Evolutionary conservation across 2,797 vertebrate genomes (phyloP), one percentile per base, ranked within the genome.

Genomic region (Distichodus sexfasciatus): DNA sequence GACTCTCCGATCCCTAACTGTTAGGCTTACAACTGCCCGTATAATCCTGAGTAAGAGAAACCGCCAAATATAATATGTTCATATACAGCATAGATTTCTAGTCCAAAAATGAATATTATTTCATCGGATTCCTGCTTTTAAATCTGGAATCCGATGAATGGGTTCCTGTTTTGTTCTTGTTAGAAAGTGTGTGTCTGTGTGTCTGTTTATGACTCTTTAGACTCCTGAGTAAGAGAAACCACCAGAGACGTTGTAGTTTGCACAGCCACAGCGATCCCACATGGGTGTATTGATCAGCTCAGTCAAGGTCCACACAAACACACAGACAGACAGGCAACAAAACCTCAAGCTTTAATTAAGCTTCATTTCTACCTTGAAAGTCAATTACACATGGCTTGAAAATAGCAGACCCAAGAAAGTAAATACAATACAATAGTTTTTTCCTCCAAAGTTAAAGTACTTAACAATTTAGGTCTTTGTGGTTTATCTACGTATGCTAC

Each of bases 291-390:
- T 24, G 88, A 92, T 88, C 43, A 72, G 55, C 63, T 79, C 87
- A 71, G 73, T 87, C 87, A 88, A 80, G 84, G 83, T 86, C 83
- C 82, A 84, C 77, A 81, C 87, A n/a, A n/a, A n/a, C n/a, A n/a
- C n/a, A n/a, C n/a, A n/a, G n/a, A 88, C 82, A 89, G 81, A 86
- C 85, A 84, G 87, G 83, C 83, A 83, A 84, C 82, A 88, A 89
- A 90, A 86, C 82, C 82, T 78, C n/a, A n/a, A n/a, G 76, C 77
- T 85, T 91, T 91, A 90, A 90, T 90, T 90, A 89, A 86, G 86
- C 86, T 87, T 89, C 81, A 82, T 83, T 88, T 84, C 76, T 88
- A 81, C 87, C 85, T 82, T 86, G 85, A 87, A 88, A 88, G 84
- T 88, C 82, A 82, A 87, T 88, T 81, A 82, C 71, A 82, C 70